Conservation (phyloP, 2,797 vertebrate genomes). For the Chelidonichthys spinosus region DNA sequence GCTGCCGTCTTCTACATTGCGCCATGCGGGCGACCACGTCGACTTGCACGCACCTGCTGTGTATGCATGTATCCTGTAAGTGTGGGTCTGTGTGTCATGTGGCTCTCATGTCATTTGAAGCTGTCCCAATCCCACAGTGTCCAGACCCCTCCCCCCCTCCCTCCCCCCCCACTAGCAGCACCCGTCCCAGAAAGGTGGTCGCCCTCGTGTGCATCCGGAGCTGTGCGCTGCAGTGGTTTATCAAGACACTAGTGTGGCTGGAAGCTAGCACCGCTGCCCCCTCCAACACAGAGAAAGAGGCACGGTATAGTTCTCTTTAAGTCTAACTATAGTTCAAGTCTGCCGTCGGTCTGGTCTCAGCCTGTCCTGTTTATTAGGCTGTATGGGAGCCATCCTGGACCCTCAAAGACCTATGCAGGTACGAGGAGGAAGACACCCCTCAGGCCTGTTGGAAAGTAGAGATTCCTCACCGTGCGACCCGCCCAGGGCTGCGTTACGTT, state of each 20-base stretch:
- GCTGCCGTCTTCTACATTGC: slow-evolving; percentile 32
- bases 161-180: slow-evolving; percentile 41
- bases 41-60: slow-evolving; percentile 25
- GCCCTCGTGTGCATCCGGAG: slow-evolving; percentile 66
- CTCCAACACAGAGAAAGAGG: slow-evolving; percentile 61
- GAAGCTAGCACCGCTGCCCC: slow-evolving; percentile 58
- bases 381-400: slow-evolving; percentile 57
- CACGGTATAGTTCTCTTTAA: slow-evolving; percentile 58
- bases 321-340: slow-evolving; percentile 66
- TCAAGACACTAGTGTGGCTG: slow-evolving; percentile 72
- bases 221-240: slow-evolving; percentile 65
- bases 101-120: slow-evolving; percentile 75
- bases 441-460: slow-evolving; percentile 37
- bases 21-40: slow-evolving; percentile 31
- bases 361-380: slow-evolving; percentile 53
- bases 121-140: slow-evolving; percentile 63
- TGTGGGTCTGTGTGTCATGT: slow-evolving; percentile 61
- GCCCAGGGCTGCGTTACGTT: slow-evolving; percentile 41
- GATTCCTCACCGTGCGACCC: slow-evolving; percentile 43
- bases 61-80: slow-evolving; percentile 61
- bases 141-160: slow-evolving; percentile 13
- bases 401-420: slow-evolving; percentile 43
- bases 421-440: slow-evolving; percentile 33
- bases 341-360: slow-evolving; percentile 52
- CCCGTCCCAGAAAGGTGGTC: slow-evolving; percentile 61